Evolutionary conservation across 37 sponge, comb jelly and placozoan genomes (phyloP).

Genomic region (Haliclona indistincta): DNA sequence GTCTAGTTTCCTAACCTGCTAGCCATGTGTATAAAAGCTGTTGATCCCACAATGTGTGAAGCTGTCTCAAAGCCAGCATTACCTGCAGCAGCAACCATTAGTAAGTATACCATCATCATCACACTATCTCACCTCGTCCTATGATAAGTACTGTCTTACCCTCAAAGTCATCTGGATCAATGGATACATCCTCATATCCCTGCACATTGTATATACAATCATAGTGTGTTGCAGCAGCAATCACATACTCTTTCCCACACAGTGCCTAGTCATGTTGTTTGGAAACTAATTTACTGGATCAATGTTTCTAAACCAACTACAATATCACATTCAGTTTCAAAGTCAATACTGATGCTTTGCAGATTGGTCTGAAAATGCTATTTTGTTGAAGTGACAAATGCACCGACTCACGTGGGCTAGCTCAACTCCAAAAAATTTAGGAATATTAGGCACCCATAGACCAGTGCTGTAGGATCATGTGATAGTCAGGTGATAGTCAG

Average conservation of each 20-base stretch:
- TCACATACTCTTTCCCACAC: too few species aligned
- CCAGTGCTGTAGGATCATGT: conserved; percentile 61
- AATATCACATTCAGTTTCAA: too few species aligned
- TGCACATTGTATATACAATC: conserved; percentile 24
- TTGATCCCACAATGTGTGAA: conserved; percentile 67
- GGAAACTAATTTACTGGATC: too few species aligned
- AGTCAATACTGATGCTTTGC: too few species aligned
- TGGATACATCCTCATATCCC: conserved; percentile 86
- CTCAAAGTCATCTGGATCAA: conserved; percentile 79
- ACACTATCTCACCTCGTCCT: conserved; percentile 75
- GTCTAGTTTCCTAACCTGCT: conserved; percentile 51
- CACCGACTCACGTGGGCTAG: conserved; percentile 49
- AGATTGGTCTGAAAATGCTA: too few species aligned
- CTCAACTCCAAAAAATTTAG: conserved; percentile 63
- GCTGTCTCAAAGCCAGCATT: conserved; percentile 98
- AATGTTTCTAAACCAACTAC: too few species aligned
- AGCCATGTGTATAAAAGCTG: conserved; percentile 87
- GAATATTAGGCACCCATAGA: conserved; percentile 72
- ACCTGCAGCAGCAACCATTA: conserved; percentile 47
- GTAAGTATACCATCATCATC: neutral
- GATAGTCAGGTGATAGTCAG: neutral
- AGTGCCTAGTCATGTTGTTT: conserved; percentile 1
- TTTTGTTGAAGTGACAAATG: too few species aligned
- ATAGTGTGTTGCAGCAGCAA: too few species aligned
- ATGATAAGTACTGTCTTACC: conserved; percentile 83